phyloP scores from a whole-genome alignment of 2,797 vertebrate genomes.

The Takifugu ocellatus region DNA sequence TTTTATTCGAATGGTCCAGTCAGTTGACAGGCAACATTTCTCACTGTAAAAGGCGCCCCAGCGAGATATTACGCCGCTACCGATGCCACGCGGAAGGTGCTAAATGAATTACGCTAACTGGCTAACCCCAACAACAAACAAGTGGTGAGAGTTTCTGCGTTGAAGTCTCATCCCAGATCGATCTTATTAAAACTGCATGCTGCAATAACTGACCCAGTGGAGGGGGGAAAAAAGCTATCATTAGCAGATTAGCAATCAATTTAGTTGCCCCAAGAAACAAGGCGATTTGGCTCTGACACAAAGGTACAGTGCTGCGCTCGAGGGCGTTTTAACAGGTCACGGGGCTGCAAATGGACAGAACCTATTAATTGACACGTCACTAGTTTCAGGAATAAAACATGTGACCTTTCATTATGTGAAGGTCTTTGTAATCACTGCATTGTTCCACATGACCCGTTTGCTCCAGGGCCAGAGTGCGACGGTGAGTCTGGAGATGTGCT shows the following conservation, averaged over 20 bases:
- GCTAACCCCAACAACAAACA: neutral
- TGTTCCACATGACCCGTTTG: conserved; percentile 15
- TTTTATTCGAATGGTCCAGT: no score
- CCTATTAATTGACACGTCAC: conserved; percentile 52
- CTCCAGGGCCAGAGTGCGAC: conserved; percentile 21
- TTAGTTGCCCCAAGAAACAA: conserved; percentile 33
- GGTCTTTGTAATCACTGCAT: conserved; percentile 42
- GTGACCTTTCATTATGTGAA: conserved; percentile 57
- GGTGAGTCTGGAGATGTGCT: conserved; percentile 12
- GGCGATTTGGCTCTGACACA: conserved; percentile 29
- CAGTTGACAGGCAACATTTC: no score
- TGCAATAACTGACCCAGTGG: conserved; percentile 5
- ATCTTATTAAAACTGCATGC: conserved; percentile 20
- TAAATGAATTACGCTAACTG: no score
- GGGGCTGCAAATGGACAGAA: conserved; percentile 49
- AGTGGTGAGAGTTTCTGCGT: neutral
- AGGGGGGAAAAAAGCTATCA: conserved; percentile 5
- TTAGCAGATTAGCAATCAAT: conserved; percentile 21
- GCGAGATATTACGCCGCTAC: no score
- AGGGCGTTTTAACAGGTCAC: conserved; percentile 51
- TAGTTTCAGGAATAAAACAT: conserved; percentile 40
- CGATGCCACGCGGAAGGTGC: no score
- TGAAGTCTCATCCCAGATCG: neutral
- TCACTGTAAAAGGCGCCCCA: no score
- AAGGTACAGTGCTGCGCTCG: conserved; percentile 20